Evolutionary conservation across 2,797 vertebrate genomes (phyloP).

Genomic region (Betta splendens): DNA sequence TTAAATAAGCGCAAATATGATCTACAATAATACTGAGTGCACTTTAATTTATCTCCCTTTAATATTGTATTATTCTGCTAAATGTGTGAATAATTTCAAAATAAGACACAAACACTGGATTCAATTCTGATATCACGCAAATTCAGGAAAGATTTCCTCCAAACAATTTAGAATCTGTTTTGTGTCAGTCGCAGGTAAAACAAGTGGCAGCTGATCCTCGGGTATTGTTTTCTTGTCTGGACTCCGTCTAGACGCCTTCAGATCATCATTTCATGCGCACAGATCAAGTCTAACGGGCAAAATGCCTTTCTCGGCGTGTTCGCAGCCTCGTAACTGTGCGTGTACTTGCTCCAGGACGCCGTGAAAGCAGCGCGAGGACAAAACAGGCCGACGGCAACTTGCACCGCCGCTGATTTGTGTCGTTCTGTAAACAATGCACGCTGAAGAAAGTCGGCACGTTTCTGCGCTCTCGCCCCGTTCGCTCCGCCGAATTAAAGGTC

Average conservation of each 20-base stretch:
- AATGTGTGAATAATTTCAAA: neutral
- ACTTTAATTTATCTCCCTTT: neutral
- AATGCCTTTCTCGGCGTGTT: neutral
- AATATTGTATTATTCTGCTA: neutral
- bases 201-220: constrained; percentile 29
- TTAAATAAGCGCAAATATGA: neutral
- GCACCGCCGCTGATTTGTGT: constrained; percentile 19
- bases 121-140: neutral
- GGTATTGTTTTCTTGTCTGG: constrained; percentile 21
- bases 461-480: neutral
- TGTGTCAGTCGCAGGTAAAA: neutral
- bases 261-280: neutral
- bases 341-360: neutral
- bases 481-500: neutral
- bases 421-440: constrained; percentile 52
- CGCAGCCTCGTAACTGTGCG: neutral
- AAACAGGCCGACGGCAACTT: constrained; percentile 51
- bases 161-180: neutral
- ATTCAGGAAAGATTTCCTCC: neutral
- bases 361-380: neutral
- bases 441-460: constrained; percentile 23
- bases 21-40: neutral
- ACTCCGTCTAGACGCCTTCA: constrained; percentile 36
- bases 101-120: neutral
- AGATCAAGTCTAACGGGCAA: neutral